Evolutionary conservation across 2,888 invertebrate species (phyloP), one percentile per base, ranked within the genome.

Genomic region (Lasioglossum vierecki): DNA sequence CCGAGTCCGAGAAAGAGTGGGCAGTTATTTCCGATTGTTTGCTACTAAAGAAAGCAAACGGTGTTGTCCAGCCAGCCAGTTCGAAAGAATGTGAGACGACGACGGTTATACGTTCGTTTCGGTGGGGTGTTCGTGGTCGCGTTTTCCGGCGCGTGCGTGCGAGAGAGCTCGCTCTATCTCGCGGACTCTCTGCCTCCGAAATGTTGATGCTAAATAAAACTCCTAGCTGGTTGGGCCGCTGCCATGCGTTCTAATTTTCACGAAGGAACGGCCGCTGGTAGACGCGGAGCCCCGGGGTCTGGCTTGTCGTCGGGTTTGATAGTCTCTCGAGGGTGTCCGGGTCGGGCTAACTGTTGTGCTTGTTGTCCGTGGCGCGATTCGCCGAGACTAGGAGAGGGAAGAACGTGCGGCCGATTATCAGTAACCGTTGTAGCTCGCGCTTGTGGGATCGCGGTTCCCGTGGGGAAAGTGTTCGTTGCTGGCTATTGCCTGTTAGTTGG

Each of bases 151-250:
- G 60, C 60, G 26, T 60, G 60, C 60, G 60, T 60, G 60, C 60
- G 26, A 60, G 26, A 60, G 6, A n/a, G 18, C 75, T 63, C 41
- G 84, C 63, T 74, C 76, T 76, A 72, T 66, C 26, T 5, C 60
- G 13, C 60, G 60, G 60, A 60, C 60, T 60, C 88, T 68, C 68
- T 39, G 88, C 76, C 84, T 89, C 91, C 84, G 91, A 92, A 92
- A 93, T 92, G 92, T 92, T 92, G 93, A 94, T 94, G 94, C 94
- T 95, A 94, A 94, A 94, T 94, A 94, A 95, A 94, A 94, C 94
- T 94, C 89, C 89, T 92, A 93, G 94, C 94, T 93, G 91, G 91
- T 91, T 94, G 94, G 94, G 93, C 91, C 89, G 91, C 91, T 94
- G 94, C 94, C 94, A 94, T 93, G 91, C 93, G 94, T 92, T 95